Base-by-base conservation (phyloP, 2,797 vertebrate species). In the Fistularia commersonii region DNA sequence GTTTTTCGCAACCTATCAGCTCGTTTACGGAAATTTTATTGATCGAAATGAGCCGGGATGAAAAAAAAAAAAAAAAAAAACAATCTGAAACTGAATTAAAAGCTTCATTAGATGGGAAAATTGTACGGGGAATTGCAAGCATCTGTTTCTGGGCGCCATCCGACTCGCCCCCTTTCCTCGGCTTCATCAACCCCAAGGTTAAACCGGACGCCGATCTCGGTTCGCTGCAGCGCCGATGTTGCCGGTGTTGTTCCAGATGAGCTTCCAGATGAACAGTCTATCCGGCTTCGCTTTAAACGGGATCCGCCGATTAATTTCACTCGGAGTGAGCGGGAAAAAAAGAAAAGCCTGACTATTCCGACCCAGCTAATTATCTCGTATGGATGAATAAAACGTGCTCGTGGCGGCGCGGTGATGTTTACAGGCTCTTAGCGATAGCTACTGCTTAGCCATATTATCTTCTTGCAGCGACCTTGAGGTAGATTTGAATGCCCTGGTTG, bases 91-190 rank as follows among this genome's bases (percentile, higher is more conserved):
- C 72, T 69, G 81, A 87, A 89, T 91, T 88, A 90, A 89, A 90
- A 85, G 88, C 86, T 86, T 89, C 87, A 88, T 91, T 91, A 88
- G 90, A 90, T 88, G 84, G 76, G 84, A 88, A 90, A 90, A 89
- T 88, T 90, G 88, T 81, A 86, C 54, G 48, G 87, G 85, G 87
- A 87, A 89, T 89, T 85, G 69, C 33, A 39, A 89, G 86, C 89
- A 91, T 90, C 89, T 91, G 89, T 90, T 89, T 85, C 65, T 48
- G 31, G 59, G 23, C 23, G 23, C 23, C 23, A 23, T 4, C 23
- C 23, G 23, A 23, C 23, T 4, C 23, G 4, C 23, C 23, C 23
- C 58, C 45, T 11, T n/a, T 14, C 11, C 68, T 69, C 70, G 64
- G 84, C 79, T 64, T 77, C 77, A 72, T 79, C 84, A 83, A 79